Base-by-base conservation (phyloP, 2,888 invertebrate species). In the Iphiclides podalirius region DNA sequence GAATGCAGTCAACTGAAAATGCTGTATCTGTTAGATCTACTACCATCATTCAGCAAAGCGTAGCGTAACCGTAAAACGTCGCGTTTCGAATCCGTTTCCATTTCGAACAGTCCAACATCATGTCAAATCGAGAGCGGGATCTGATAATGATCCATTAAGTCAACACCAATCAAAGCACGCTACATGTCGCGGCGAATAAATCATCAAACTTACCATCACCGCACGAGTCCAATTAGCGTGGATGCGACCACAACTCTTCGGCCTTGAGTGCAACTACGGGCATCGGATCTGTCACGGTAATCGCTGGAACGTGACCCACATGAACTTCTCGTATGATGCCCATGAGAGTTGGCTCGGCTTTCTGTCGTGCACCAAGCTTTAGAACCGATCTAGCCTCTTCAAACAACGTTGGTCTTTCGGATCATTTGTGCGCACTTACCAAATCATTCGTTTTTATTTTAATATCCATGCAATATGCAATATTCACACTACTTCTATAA, bases 131-230 rank as follows among this genome's bases (percentile, higher is more conserved):
- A 31, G 23, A 44, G 11, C 38, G 28, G 8, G 38, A 49, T 49
- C 49, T 44, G 37, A 49, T 49, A 44, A 44, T 39, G 34, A 44
- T 38, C 43, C 39, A 49, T 49, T 49, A 49, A 49, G 39, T 49
- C 49, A 39, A 49, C 49, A 35, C 49, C 38, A 38, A 44, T 44
- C 39, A 23, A 38, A 17, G n/a, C 38, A 34, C 49, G 34, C 31
- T 34, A 33, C 26, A 44, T 34, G 49, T 49, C 49, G 20, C 34
- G 9, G 43, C 26, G 39, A 48, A 48, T 48, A 48, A n/a, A n/a
- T n/a, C 43, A 48, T 43, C 43, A 20, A 34, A 48, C 38, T 23
- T 43, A 37, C 28, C 38, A 42, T 33, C 38, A 14, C 14, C 33
- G 34, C 38, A 42, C 38, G 48, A 48, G 38, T 43, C 43, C 48